Conservation (phyloP, 2,797 vertebrate species). For the Platyrinchus mystaceus region DNA sequence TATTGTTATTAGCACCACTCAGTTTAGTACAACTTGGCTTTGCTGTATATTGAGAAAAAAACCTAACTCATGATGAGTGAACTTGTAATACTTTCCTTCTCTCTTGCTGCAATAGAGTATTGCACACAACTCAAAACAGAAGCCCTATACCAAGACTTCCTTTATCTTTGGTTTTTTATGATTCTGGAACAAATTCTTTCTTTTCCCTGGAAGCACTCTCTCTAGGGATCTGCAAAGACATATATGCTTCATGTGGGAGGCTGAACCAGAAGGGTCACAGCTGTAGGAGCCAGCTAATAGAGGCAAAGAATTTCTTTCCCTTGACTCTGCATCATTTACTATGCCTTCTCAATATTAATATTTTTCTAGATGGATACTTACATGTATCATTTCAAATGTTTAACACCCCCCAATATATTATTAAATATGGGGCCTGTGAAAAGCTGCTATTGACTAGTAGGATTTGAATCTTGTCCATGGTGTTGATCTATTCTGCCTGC, state of each 20-base stretch:
- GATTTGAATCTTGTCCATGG: background rate
- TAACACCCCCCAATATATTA: rapidly evolving
- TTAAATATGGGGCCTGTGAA: background rate
- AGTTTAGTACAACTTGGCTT: background rate
- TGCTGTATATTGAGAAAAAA: background rate
- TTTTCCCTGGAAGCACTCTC: background rate
- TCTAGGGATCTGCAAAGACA: background rate
- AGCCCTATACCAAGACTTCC: background rate
- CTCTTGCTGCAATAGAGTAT: background rate
- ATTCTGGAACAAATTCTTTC: background rate
- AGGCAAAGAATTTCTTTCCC: background rate
- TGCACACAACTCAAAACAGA: background rate
- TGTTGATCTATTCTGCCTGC: constrained; percentile 9
- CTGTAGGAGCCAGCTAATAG: background rate
- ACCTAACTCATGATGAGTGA: background rate
- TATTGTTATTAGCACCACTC: background rate
- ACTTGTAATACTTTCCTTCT: background rate
- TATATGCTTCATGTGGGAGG: background rate
- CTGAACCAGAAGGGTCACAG: background rate
- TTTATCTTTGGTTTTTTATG: background rate
- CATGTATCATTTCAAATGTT: background rate
- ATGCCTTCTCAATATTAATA: background rate
- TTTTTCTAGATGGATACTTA: background rate
- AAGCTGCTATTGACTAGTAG: background rate
- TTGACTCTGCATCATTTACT: background rate